phyloP scores from a whole-genome alignment of 2,113 vertebrate species.

The Raja brachyura region DNA sequence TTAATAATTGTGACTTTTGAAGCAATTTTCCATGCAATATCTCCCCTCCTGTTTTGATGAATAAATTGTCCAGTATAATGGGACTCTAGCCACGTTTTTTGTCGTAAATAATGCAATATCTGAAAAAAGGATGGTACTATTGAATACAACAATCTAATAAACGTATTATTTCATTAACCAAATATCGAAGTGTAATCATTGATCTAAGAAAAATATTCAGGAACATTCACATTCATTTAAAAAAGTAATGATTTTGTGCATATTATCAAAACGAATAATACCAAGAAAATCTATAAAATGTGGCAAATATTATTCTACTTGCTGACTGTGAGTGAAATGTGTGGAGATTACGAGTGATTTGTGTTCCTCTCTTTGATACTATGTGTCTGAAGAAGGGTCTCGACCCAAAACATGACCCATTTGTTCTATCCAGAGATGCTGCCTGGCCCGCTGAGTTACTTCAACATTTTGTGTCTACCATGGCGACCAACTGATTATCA shows the following conservation, averaged over 20 bases:
- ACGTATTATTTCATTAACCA: neutral
- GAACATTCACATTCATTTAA: neutral
- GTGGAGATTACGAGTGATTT: neutral
- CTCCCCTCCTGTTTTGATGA: neutral
- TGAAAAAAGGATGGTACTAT: neutral
- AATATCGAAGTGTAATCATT: neutral
- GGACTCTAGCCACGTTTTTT: neutral
- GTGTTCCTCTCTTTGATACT: neutral
- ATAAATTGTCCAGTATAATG: neutral
- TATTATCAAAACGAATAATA: neutral
- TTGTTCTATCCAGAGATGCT: too few relatives aligned
- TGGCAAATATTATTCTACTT: neutral
- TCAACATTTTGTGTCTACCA: too few relatives aligned
- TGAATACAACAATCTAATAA: neutral
- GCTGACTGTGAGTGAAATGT: neutral
- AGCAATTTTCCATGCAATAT: conserved; percentile 29
- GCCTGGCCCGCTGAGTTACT: too few relatives aligned
- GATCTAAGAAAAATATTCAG: neutral
- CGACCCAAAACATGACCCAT: too few relatives aligned
- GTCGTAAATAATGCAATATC: conserved; percentile 8
- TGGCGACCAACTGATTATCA: neutral
- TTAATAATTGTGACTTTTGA: neutral
- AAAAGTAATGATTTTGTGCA: neutral
- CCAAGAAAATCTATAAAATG: neutral
- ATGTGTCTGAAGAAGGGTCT: too few relatives aligned